Conservation (phyloP, 2,797 vertebrate genomes). For the Glyptemys insculpta region DNA sequence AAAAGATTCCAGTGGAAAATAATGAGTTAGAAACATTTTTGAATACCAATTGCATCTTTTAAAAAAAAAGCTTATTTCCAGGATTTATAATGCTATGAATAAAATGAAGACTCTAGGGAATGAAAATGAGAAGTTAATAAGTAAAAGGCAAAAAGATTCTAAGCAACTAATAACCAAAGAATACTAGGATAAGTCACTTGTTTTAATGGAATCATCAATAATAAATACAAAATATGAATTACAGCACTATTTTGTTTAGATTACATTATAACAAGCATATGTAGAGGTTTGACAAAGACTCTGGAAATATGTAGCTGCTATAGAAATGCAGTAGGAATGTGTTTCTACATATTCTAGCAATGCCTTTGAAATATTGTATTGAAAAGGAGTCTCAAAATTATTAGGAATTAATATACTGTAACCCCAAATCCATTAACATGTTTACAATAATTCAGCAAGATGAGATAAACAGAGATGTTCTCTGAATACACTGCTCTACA, state of each 20-base stretch:
- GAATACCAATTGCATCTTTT: neutral
- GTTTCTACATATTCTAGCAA: neutral
- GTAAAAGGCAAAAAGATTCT: conserved; percentile 24
- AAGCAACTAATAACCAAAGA: conserved; percentile 40
- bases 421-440: neutral
- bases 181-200: neutral
- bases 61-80: neutral
- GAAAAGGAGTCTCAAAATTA: neutral
- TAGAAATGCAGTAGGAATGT: neutral
- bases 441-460: neutral
- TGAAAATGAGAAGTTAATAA: conserved; percentile 35
- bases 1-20: neutral
- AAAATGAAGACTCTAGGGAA: neutral
- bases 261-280: conserved; percentile 6
- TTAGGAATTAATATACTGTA: neutral
- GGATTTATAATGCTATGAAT: conserved; percentile 41
- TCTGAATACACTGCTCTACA: no score
- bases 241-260: conserved; percentile 18
- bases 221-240: conserved; percentile 32
- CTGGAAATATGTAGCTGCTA: neutral
- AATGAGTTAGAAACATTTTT: neutral
- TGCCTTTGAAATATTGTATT: neutral
- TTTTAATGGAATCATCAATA: conserved; percentile 44
- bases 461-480: neutral
- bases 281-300: neutral